Base-by-base conservation (phyloP, 2,797 vertebrate species). In the Sebastes minor region DNA sequence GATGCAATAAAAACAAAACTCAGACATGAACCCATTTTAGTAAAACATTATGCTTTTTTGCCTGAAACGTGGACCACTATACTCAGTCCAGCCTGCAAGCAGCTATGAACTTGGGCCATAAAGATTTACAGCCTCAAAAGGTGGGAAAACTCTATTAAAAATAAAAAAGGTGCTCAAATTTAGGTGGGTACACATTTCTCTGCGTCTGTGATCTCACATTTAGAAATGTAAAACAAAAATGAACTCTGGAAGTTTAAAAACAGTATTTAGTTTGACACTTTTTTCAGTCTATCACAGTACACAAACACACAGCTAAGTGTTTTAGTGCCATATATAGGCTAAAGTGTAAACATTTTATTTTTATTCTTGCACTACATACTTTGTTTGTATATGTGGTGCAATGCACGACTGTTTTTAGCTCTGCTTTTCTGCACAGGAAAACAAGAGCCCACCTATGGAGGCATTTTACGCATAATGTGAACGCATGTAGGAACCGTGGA, bases 81-180 rank as follows among this genome's bases (percentile, higher is more conserved):
- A 6, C 57, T 85, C 78, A 38, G 46, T 80, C 18, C 59, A 78
- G 84, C 63, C 80, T 81, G 71, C 78, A 42, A 86, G 78, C 82
- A 86, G 78, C 82, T 80, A 83, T 89, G 88, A 90, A 90, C 83
- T 87, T 69, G 61, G 81, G 66, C 78, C 78, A 90, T 94, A 86
- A 94, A 93, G 87, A 93, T 94, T 91, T 93, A 93, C 64, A 80
- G 90, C 91, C 84, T 88, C 80, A 89, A 91, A 94, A 92, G 88
- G 89, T 92, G 90, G 79, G 77, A 88, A 92, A 89, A 89, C 81
- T 84, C 86, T 86, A 86, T 90, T 92, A 87, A 91, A 89, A 86
- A 69, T 75, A 68, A 87, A 67, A 88, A 88, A 52, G 5, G 74
- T 77, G 74, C 66, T 88, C 71, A 71, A 14, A 80, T 87, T 77